These are phyloP conservation scores for Nowickia ferox DNA, from an alignment of 2,888 invertebrate species.

Conservation along the genomic window DNA sequence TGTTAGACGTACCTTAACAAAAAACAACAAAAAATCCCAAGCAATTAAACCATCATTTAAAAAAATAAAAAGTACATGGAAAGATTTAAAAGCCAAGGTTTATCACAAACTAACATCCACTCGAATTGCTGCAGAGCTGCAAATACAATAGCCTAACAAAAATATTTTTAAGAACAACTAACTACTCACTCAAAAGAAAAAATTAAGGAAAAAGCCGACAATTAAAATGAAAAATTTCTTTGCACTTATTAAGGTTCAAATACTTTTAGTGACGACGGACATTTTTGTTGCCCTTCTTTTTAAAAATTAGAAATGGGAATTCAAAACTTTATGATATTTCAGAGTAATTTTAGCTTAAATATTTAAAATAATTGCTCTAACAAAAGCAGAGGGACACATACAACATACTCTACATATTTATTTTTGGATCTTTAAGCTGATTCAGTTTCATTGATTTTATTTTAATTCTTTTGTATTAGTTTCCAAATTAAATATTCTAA, in stretches of 20 bases:
- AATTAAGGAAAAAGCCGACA: not conserved
- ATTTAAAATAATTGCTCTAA: conserved; percentile 18
- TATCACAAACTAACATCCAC: not conserved
- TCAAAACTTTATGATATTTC: conserved; percentile 11
- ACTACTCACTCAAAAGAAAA: conserved; percentile 12
- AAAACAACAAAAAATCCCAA: not conserved
- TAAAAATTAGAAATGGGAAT: conserved; percentile 7
- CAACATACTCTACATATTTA: not conserved
- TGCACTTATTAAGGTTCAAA: conserved; percentile 64
- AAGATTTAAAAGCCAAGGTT: conserved; percentile 19
- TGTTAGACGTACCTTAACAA: too few species aligned
- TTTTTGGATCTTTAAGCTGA: conserved; percentile 9
- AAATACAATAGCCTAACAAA: conserved; percentile 32
- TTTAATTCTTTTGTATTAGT: not conserved
- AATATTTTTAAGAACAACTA: conserved; percentile 12
- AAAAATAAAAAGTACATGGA: conserved; percentile 2
- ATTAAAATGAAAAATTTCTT: conserved; percentile 49
- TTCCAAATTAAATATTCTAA: conserved; percentile 48
- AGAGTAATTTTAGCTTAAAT: not conserved
- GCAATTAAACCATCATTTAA: not conserved
- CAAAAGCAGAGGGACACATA: not conserved
- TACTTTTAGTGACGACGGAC: conserved; percentile 49
- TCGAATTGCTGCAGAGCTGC: too few species aligned
- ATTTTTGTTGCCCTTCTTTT: conserved; percentile 37
- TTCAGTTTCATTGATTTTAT: conserved; percentile 21